Base-by-base conservation (phyloP, 2,113 vertebrate species). In the Vulpes ferrilata region DNA sequence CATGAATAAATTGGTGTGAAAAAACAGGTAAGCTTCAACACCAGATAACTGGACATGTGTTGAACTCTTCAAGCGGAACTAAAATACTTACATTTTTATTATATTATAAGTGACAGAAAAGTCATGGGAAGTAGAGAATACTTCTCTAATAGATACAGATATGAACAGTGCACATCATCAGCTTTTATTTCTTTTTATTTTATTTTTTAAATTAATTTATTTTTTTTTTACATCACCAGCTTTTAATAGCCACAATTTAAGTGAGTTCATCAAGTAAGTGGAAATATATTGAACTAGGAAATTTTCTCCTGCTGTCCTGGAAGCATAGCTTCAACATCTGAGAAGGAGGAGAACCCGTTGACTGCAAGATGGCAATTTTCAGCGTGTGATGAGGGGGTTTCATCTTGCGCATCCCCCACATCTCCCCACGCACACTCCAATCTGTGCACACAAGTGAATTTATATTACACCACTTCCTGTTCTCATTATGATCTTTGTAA, bases 181-280 rank as follows among this genome's bases (percentile, higher is more conserved):
- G 91, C 73, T 98, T 96, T 93, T 96, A 98, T 43, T 43, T 43
- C 43, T 43, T 43, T 5, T 43, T 43, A 43, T 43, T 43, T 43
- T 43, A 43, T 43, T 43, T 43, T 43, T 43, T 7, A 43, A 43
- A 43, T 43, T 43, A 43, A 43, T 43, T 43, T 43, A 7, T n/a
- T 43, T 43, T 43, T 43, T 43, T 43, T 43, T 43, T 43, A 43
- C 43, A 43, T 43, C 43, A 43, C 7, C 43, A 97, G 92, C 71
- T 98, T 96, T 93, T 96, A 98, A 98, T 60, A 98, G 97, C 83
- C 97, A 90, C 82, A 93, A 73, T 38, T 95, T 97, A 97, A 98
- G 97, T 97, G 92, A 98, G 83, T 95, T 98, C 84, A 82, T 48
- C 95, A 96, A 84, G 89, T 95, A 80, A 93, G 76, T 92, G 43